Evolutionary conservation across 2,113 vertebrate species (phyloP).

Genomic region (Solea senegalensis): DNA sequence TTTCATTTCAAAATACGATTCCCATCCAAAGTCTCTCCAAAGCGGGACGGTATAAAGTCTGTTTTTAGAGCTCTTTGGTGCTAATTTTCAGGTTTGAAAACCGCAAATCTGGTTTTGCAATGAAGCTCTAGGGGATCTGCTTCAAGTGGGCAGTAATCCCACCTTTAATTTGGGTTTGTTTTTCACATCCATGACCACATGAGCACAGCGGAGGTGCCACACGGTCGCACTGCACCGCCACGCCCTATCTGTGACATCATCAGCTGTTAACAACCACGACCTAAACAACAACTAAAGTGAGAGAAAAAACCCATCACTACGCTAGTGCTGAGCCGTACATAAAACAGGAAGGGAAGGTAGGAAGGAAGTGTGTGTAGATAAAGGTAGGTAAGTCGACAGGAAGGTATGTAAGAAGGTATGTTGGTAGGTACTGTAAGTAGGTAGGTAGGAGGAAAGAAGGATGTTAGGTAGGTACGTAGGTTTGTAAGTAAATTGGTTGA

Average conservation of each 20-base stretch:
- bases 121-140: slow-evolving; percentile 38
- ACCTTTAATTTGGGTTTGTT: slow-evolving; percentile 46
- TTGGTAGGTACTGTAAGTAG: too few species aligned
- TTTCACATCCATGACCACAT: slow-evolving; percentile 24
- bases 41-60: slow-evolving; percentile 1
- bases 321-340: not conserved
- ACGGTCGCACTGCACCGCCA: slow-evolving; percentile 24
- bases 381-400: too few species aligned
- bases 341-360: too few species aligned
- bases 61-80: slow-evolving; percentile 2
- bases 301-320: slow-evolving; percentile 30
- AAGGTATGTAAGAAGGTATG: too few species aligned
- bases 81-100: slow-evolving; percentile 31
- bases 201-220: slow-evolving; percentile 42
- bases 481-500: too few species aligned
- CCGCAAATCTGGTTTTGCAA: slow-evolving; percentile 53
- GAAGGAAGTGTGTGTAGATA: too few species aligned
- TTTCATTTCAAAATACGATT: slow-evolving; percentile 47
- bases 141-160: slow-evolving; percentile 30
- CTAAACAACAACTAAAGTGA: slow-evolving; percentile 48
- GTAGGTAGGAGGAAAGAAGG: too few species aligned
- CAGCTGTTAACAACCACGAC: slow-evolving; percentile 50
- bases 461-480: too few species aligned
- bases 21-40: slow-evolving; percentile 25
- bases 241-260: slow-evolving; percentile 36